These are phyloP conservation scores for Parasteatoda tepidariorum DNA, from an alignment of 1,140 invertebrate species.

Conservation along the genomic window DNA sequence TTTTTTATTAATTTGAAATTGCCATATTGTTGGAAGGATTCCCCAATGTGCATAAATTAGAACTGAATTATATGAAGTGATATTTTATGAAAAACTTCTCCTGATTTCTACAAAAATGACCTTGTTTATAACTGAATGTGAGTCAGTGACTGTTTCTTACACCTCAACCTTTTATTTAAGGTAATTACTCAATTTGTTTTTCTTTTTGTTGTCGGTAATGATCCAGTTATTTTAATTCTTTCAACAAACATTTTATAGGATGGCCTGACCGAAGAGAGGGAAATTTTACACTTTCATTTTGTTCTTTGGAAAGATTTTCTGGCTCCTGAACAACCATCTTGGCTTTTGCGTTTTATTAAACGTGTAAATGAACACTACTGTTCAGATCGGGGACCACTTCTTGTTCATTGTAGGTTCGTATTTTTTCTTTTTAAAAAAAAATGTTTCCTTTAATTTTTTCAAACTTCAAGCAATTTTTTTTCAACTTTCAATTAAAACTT, in stretches of 20 bases:
- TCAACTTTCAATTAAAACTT: neutral
- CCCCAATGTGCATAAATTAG: no score
- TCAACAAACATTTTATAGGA: slow-evolving; percentile 35
- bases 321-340: slow-evolving; percentile 90
- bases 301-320: slow-evolving; percentile 95
- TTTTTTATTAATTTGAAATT: no score
- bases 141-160: no score
- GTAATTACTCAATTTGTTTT: no score
- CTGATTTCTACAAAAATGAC: no score
- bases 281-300: slow-evolving; percentile 93
- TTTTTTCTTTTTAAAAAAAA: slow-evolving; percentile 1
- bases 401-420: slow-evolving; percentile 72
- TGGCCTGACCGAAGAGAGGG: slow-evolving; percentile 68
- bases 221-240: neutral
- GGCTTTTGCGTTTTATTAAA: slow-evolving; percentile 89
- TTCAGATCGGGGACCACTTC: slow-evolving; percentile 82
- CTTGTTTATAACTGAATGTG: no score
- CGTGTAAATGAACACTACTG: slow-evolving; percentile 89
- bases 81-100: no score
- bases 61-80: no score
- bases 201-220: no score
- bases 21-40: no score
- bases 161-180: no score
- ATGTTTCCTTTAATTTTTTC: neutral
- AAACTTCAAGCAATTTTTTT: neutral